Evolutionary conservation across 2,797 vertebrate genomes (phyloP).

Genomic region (Ibycter americanus): DNA sequence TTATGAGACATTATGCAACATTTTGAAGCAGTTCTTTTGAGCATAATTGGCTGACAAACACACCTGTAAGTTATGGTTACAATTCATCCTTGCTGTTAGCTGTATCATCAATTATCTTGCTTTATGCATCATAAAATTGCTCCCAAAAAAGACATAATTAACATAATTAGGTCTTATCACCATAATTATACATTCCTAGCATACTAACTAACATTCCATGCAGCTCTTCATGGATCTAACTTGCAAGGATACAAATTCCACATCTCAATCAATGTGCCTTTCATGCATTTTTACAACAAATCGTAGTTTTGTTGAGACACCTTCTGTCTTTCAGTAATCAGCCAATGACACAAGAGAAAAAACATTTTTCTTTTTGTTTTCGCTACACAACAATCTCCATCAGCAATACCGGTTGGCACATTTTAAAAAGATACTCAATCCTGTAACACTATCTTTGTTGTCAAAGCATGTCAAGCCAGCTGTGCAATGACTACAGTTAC

Average conservation of each 20-base stretch:
- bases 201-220: background rate
- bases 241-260: background rate
- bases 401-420: background rate
- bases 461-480: constrained; percentile 51
- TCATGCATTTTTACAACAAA: background rate
- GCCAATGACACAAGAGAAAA: background rate
- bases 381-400: background rate
- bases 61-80: constrained; percentile 31
- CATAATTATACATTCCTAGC: background rate
- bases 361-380: background rate
- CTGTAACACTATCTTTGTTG: constrained; percentile 67
- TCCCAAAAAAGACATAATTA: constrained; percentile 16
- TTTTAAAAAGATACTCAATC: constrained; percentile 63
- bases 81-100: background rate
- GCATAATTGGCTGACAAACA: constrained; percentile 10
- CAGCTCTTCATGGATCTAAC: background rate
- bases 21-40: constrained; percentile 13
- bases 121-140: constrained; percentile 39
- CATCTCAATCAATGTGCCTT: background rate
- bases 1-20: constrained; percentile 21
- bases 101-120: constrained; percentile 34
- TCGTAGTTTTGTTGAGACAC: background rate
- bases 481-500: constrained; percentile 28
- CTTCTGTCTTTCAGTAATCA: background rate
- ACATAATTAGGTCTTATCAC: constrained; percentile 37